Base-by-base conservation (phyloP, 2,888 invertebrate genomes). In the Dorcus hopei region DNA sequence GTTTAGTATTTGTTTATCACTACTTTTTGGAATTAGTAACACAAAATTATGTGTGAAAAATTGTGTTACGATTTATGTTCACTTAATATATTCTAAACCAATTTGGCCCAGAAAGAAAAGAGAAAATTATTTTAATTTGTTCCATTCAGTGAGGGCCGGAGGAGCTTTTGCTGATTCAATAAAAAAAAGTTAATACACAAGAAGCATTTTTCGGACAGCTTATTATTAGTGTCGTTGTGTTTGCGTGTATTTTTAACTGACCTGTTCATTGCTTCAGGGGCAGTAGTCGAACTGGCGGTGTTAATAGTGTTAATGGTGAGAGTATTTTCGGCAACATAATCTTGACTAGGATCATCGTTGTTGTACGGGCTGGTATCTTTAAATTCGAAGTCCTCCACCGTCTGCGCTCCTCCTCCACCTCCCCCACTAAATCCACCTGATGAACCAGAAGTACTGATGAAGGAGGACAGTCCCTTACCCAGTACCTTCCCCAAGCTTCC, bases 401-500 rank as follows among this genome's bases (percentile, higher is more conserved):
- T 76, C 61, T 75, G 75, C 39, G 73, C 72, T 47, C 70, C 71
- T 38, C 72, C 69, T 42, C 68, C 67, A 38, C 65, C 64, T 16
- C 52, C 51, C 6, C 63, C 62, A 8, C 63, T 61, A 40, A 71
- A 61, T 48, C 76, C 76, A 16, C 76, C 70, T 3, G 78, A 78
- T 3, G 79, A 77, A n/a, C 79, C 70, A 70, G 85, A 61, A 76
- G 85, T 74, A 6, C 84, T 84, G 1, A 86, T 85, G 66, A 86
- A 81, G 4, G 86, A 85, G 72, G 83, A 74, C 73, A 81, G 65
- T 47, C 93, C 92, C 85, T 93, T 93, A 57, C 91, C 91, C 58
- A 92, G 85, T 61, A 93, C 84, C 79, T 91, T 91, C 52, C 91
- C 91, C 57, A 93, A 83, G 68, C 90, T 90, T 54, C 93, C 92